A percentile compares a stretch with the other conserved stretches of the same genome.
These are phyloP conservation scores for Arrhopalites spinosus DNA, from an alignment of 2,888 invertebrate species.

Conservation along the genomic window DNA sequence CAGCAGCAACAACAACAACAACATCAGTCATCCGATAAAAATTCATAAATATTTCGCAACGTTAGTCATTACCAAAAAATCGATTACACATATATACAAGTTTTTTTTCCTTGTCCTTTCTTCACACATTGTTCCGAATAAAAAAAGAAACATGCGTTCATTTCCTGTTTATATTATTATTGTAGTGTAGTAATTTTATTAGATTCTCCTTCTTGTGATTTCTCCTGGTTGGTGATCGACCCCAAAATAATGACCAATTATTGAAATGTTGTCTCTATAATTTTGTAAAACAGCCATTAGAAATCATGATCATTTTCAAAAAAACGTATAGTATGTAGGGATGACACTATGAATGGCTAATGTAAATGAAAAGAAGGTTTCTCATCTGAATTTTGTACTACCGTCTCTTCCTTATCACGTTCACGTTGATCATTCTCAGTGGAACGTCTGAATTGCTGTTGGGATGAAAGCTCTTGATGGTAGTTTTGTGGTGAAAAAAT, in stretches of 20 bases:
- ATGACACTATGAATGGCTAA: neutral
- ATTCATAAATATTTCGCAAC: conserved; percentile 38
- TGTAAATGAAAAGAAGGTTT: no score
- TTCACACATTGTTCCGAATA: conserved; percentile 38
- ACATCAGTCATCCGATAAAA: conserved; percentile 39
- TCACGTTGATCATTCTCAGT: conserved; percentile 21
- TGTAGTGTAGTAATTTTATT: conserved; percentile 34
- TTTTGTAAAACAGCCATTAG: neutral
- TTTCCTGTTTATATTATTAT: conserved; percentile 35
- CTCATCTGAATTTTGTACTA: no score
- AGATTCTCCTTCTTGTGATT: conserved; percentile 37
- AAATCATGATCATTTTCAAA: neutral
- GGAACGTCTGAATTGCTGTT: conserved; percentile 12
- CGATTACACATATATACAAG: conserved; percentile 14
- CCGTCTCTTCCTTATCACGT: conserved; percentile 20
- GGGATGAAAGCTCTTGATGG: conserved; percentile 26
- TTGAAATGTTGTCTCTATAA: conserved; percentile 27
- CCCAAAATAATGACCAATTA: conserved; percentile 35
- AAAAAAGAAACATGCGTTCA: conserved; percentile 22
- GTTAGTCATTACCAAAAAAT: conserved; percentile 39
- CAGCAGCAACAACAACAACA: conserved; percentile 20
- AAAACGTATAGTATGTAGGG: neutral
- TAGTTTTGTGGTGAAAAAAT: conserved; percentile 21
- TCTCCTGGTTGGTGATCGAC: conserved; percentile 18
- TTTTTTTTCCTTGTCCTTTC: conserved; percentile 37